Evolutionary conservation across 2,113 vertebrate species (phyloP), one percentile per base, ranked within the genome.

Genomic region (Cyrtonyx montezumae): DNA sequence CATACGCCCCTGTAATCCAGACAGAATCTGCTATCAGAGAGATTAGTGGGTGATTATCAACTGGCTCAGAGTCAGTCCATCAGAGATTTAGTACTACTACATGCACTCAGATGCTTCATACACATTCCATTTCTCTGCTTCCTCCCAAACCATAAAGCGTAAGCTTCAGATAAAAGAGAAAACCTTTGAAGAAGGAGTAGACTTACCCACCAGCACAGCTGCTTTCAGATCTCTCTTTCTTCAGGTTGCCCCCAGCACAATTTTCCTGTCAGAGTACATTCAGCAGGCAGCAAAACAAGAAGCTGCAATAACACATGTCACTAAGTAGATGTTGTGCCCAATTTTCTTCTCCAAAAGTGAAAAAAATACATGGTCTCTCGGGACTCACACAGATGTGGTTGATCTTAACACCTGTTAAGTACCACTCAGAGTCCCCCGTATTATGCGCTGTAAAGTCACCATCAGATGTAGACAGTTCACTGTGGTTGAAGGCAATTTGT

Each of bases 401-500:
- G 37, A 40, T 61, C 69, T 73, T 46, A 43, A 4, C 0, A 1
- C 10, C n/a, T 28, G 58, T 48, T 22, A 7, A 45, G 42, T 4
- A 5, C 1, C 0, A 45, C 28, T 42, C 22, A 4, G 43, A 23
- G 30, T 7, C 8, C 45, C 6, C 13, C 36, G 2, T 13, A 0
- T 80, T 10, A 45, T 26, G 40, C 59, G 26, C 37, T 13, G 1
- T 26, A n/a, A 71, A 7, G 6, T 23, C 51, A 3, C 26, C 0
- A 1, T 0, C 3, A 55, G 81, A 81, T 22, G 9, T 36, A 5
- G 71, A 49, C 65, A 46, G 74, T 2, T 2, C 0, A 13, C 13
- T 36, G 20, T 0, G 18, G 51, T 17, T 14, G n/a, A 51, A 40
- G 19, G 32, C 45, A 25, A 19, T 34, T 3, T 3, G 1, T 17